Percentiles rank a stretch among this genome's conserved stretches.
phyloP scores from a whole-genome alignment of 2,888 invertebrate genomes.

The Scaptomyza caliginosa region DNA sequence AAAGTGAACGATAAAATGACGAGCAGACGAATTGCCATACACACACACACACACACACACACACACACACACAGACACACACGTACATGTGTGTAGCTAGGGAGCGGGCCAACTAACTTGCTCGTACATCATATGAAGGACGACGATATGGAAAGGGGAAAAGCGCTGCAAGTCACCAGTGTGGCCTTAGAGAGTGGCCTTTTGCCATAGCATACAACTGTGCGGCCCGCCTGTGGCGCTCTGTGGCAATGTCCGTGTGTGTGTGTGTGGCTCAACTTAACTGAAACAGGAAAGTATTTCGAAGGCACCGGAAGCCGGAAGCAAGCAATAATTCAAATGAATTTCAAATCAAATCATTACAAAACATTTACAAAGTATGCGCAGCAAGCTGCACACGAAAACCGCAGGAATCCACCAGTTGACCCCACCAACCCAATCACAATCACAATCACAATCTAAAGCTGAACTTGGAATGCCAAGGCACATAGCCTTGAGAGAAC shows the following conservation, averaged over 20 bases:
- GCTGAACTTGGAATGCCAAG: slow-evolving; percentile 37
- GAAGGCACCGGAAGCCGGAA: slow-evolving; percentile 82
- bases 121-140: slow-evolving; percentile 61
- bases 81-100: slow-evolving; percentile 18
- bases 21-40: slow-evolving; percentile 25
- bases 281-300: slow-evolving; percentile 79
- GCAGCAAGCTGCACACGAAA: slow-evolving; percentile 72
- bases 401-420: slow-evolving; percentile 59
- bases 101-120: slow-evolving; percentile 54
- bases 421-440: neutral
- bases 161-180: slow-evolving; percentile 42
- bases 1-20: slow-evolving; percentile 20
- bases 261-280: slow-evolving; percentile 46
- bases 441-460: neutral
- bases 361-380: slow-evolving; percentile 79
- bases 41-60: neutral
- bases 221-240: slow-evolving; percentile 64
- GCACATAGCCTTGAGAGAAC: slow-evolving; percentile 28
- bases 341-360: slow-evolving; percentile 83
- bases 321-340: slow-evolving; percentile 83
- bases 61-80: neutral
- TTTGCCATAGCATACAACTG: slow-evolving; percentile 69
- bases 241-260: slow-evolving; percentile 4
- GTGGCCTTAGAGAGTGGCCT: slow-evolving; percentile 53
- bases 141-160: neutral